A percentile compares a stretch with the other conserved stretches of the same genome.
Evolutionary conservation across 2,888 invertebrate genomes (phyloP).

Genomic region (Sycophila texana): DNA sequence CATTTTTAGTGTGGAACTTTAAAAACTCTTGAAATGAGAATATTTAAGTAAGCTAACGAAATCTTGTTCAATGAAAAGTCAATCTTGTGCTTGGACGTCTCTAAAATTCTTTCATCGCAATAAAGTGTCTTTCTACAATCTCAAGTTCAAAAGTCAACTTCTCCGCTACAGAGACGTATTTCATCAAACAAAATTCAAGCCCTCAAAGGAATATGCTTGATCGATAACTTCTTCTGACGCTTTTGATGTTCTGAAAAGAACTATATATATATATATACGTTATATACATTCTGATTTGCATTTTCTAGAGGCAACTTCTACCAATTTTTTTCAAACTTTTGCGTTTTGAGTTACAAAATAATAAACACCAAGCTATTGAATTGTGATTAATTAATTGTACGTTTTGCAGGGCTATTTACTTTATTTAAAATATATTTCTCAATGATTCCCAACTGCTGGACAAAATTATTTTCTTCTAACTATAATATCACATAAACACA

Average conservation of each 20-base stretch:
- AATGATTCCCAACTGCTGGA: neutral
- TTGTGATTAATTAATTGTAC: neutral
- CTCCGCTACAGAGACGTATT: neutral
- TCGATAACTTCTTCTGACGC: neutral
- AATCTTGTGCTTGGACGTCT: neutral
- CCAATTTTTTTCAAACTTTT: neutral
- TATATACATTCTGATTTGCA: neutral
- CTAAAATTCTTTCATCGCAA: neutral
- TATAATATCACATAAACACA: neutral
- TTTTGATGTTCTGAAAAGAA: conserved; percentile 8
- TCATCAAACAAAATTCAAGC: conserved; percentile 12
- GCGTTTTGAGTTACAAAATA: neutral
- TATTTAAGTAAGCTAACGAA: neutral
- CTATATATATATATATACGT: neutral
- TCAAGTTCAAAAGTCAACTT: conserved; percentile 6
- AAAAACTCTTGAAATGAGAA: neutral
- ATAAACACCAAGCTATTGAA: neutral
- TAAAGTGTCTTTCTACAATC: neutral
- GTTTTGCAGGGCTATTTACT: neutral
- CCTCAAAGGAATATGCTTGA: conserved; percentile 7
- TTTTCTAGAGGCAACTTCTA: neutral
- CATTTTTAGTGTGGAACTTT: neutral
- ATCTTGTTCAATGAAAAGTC: neutral
- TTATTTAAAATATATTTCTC: neutral
- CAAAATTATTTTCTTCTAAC: too few species aligned